phyloP scores from a whole-genome alignment of 1,140 invertebrate genomes.

The Globodera rostochiensis region DNA sequence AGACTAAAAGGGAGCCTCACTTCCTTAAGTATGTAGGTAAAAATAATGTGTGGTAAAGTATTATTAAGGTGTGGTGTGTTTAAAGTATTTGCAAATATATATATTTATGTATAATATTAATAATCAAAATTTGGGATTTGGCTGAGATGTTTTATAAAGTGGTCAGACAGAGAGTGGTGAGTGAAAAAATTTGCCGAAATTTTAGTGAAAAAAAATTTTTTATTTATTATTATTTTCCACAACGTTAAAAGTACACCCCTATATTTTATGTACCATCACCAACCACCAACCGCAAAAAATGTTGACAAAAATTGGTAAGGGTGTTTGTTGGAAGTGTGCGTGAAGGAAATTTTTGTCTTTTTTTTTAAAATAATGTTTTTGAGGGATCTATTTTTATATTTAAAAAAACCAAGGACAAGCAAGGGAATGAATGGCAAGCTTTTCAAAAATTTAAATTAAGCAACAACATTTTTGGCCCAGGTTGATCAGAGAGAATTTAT shows the following conservation, averaged over 20 bases:
- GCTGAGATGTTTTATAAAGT: no score
- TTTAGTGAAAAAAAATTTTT: no score
- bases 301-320: not conserved
- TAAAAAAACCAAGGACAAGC: not conserved
- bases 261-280: not conserved
- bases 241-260: no score
- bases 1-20: not conserved
- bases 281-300: not conserved
- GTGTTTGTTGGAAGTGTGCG: not conserved
- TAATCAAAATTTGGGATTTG: no score
- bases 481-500: not conserved
- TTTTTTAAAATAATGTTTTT: not conserved
- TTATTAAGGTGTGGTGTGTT: not conserved
- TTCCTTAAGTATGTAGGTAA: not conserved
- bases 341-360: not conserved
- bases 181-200: no score
- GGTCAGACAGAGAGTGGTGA: no score
- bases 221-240: no score
- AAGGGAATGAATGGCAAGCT: no score
- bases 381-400: no score
- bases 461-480: slow-evolving; percentile 4
- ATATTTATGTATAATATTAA: no score
- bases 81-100: no score
- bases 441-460: not conserved
- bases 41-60: not conserved